Base-by-base conservation (phyloP, 1,140 invertebrate genomes). In the Drosophila pseudoananassae region DNA sequence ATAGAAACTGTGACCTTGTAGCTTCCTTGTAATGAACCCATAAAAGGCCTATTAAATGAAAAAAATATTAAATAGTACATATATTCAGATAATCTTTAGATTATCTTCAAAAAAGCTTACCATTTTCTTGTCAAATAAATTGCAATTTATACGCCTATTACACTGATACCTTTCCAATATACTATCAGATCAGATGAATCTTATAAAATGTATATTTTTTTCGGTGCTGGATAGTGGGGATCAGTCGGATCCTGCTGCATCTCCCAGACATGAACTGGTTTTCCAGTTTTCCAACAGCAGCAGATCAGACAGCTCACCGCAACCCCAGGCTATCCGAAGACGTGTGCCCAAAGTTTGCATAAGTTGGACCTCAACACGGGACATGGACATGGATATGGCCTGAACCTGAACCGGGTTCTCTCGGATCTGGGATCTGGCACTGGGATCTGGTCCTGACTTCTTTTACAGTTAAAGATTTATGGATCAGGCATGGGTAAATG, bases 391-490 rank as follows among this genome's bases (percentile, higher is more conserved):
- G 59, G 55, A 64, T 52, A 45, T 46, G 46, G 23, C 40, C 25
- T 27, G 6, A 27, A 27, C 25, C 25, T 27, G 25, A 27, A 27
- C 6, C 25, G 25, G 5, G 25, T 7, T 27, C 25, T 43, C 38
- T 15, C 29, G 64, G 58, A 63, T 43, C 8, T 9, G 43, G 36
- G 25, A 43, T 46, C 29, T 23, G 64, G 47, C 27, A 31, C 29
- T 45, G 51, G 45, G 12, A 72, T 40, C 52, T 50, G 65, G 25
- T 52, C 43, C 65, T 23, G 54, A 47, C 70, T 79, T 58, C 57
- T 49, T 70, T 85, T 78, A 78, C 82, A 82, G 78, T 88, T 85
- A 64, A 85, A 78, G 82, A 87, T 85, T 85, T 85, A 85, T 85
- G 75, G 82, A 68, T 71, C 69, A 88, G 78, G 82, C 76, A 69